Evolutionary conservation across 2,888 invertebrate genomes (phyloP).

Genomic region (Cheilosia grossa): DNA sequence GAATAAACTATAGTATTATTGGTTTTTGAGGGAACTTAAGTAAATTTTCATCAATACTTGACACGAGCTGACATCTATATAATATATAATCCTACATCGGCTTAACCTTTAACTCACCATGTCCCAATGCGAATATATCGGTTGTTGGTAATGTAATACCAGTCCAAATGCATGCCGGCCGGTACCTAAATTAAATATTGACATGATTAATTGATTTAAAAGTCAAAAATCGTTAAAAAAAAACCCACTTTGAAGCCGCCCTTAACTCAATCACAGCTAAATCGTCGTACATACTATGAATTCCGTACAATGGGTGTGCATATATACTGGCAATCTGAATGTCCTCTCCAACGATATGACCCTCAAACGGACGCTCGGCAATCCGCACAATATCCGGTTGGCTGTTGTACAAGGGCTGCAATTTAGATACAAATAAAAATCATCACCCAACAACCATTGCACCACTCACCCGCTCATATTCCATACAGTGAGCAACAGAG

Average conservation of each 20-base stretch:
- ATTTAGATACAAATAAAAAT: not conserved
- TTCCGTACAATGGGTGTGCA: conserved; percentile 32
- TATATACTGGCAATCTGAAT: conserved; percentile 48
- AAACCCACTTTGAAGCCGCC: conserved; percentile 32
- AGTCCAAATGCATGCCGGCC: conserved; percentile 57
- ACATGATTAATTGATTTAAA: not conserved
- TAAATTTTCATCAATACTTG: no score
- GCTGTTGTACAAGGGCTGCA: conserved; percentile 40
- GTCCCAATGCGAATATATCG: conserved; percentile 50
- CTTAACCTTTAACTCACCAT: conserved; percentile 37
- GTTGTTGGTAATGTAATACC: conserved; percentile 19
- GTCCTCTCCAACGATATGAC: conserved; percentile 30
- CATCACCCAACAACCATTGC: not conserved
- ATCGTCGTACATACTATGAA: conserved; percentile 51
- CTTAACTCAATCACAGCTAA: conserved; percentile 55
- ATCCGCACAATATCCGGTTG: conserved; percentile 57
- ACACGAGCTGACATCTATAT: no score
- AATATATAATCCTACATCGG: not conserved
- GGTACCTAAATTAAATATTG: conserved; percentile 11
- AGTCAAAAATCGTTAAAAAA: not conserved
- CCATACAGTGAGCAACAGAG: conserved; percentile 60
- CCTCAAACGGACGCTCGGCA: conserved; percentile 37
- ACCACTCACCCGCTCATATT: conserved; percentile 47
- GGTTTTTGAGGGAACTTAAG: no score
- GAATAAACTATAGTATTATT: no score